Conservation (phyloP, 2,113 vertebrate genomes). For the Thalassarche chlororhynchos region DNA sequence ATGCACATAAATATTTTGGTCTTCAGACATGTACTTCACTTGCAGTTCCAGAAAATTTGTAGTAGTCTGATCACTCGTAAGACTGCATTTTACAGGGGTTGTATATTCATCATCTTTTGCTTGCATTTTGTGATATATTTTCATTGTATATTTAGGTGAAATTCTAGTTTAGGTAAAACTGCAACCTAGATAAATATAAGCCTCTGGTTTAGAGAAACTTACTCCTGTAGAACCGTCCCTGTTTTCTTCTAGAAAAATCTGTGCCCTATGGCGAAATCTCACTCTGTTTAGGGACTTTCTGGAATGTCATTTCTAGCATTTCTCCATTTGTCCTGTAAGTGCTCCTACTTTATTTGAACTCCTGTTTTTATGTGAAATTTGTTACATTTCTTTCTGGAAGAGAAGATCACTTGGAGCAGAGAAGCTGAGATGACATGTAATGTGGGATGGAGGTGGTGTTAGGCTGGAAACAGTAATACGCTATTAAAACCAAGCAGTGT, state of each 20-base stretch:
- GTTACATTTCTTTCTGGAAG: background rate
- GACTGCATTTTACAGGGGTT: background rate
- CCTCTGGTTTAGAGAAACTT: background rate
- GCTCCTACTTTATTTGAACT: background rate
- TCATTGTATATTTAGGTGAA: background rate
- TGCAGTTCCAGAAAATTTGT: background rate
- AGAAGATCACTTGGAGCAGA: background rate
- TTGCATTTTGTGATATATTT: background rate
- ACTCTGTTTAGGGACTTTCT: background rate
- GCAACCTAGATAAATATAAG: background rate
- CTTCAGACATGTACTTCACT: background rate
- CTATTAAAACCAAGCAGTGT: background rate
- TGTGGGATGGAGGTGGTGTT: background rate
- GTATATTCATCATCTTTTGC: background rate
- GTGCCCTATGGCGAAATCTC: background rate
- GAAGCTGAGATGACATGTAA: background rate
- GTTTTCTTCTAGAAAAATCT: background rate
- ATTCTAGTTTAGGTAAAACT: background rate
- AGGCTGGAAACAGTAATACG: background rate
- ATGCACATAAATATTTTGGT: background rate
- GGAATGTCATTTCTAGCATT: background rate
- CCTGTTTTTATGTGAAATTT: background rate
- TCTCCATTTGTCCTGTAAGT: background rate
- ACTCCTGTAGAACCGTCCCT: background rate
- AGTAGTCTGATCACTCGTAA: background rate